These are phyloP conservation scores for Metacarcinus magister DNA, from an alignment of 2,888 invertebrate genomes.

Conservation along the genomic window DNA sequence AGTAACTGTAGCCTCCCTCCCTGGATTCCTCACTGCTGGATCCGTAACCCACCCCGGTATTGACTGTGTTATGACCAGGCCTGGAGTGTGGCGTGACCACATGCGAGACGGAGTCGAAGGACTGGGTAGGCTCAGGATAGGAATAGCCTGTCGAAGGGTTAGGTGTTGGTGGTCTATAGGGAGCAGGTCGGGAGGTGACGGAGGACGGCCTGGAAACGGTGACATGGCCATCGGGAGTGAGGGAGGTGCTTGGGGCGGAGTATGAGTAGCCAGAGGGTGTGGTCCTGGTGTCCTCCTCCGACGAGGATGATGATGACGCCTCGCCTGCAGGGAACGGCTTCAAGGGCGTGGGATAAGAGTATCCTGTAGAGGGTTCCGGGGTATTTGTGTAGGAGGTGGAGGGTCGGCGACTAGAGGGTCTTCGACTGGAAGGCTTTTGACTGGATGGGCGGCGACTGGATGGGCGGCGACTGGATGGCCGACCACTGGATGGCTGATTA, in stretches of 20 bases:
- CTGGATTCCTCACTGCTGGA: slow-evolving; percentile 20
- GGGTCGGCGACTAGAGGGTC: not conserved
- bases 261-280: slow-evolving; percentile 47
- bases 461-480: slow-evolving; percentile 27
- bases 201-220: not conserved
- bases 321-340: slow-evolving; percentile 33
- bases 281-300: not conserved
- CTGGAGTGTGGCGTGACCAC: slow-evolving; percentile 44
- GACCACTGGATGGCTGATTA: slow-evolving; percentile 2
- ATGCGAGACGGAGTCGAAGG: not conserved
- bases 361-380: not conserved
- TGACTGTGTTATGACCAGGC: not conserved
- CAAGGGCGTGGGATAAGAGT: slow-evolving; percentile 30
- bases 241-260: slow-evolving; percentile 13
- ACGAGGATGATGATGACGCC: not conserved
- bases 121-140: not conserved
- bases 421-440: not conserved
- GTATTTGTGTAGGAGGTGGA: not conserved
- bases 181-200: not conserved
- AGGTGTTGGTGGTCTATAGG: not conserved
- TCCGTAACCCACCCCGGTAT: not conserved
- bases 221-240: not conserved
- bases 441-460: not conserved
- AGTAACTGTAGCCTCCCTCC: slow-evolving; percentile 34
- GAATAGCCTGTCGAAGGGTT: slow-evolving; percentile 56